These are phyloP conservation scores for Ectemnius continuus DNA, from an alignment of 2,888 invertebrate species.

Conservation along the genomic window DNA sequence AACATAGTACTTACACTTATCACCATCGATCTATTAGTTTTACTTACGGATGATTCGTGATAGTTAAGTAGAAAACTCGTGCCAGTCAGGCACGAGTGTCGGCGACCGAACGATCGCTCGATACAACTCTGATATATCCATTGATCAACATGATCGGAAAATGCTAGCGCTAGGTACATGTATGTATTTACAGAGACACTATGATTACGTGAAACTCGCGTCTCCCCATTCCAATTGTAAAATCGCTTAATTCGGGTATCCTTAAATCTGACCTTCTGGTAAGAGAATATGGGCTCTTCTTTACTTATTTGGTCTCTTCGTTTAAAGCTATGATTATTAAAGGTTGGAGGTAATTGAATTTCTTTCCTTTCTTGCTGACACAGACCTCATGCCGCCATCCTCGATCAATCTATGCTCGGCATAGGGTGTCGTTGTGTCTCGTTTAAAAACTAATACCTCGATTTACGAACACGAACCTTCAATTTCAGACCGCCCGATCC, in stretches of 20 bases:
- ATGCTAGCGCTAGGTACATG: conserved; percentile 38
- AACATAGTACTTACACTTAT: background rate
- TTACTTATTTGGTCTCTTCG: conserved; percentile 65
- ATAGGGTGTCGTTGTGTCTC: background rate
- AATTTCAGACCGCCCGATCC: background rate
- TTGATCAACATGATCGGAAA: conserved; percentile 42
- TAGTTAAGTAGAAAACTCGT: conserved; percentile 29
- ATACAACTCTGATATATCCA: conserved; percentile 30
- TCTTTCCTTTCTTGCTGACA: conserved; percentile 14
- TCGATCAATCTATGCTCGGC: background rate
- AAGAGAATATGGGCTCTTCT: conserved; percentile 59
- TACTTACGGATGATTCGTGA: conserved; percentile 6
- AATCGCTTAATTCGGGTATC: conserved; percentile 46
- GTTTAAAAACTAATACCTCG: no score
- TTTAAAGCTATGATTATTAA: conserved; percentile 65
- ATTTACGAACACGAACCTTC: conserved; percentile 10
- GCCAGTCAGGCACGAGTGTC: conserved; percentile 21
- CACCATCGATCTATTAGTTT: background rate
- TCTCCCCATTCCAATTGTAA: conserved; percentile 37
- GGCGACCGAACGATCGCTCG: conserved; percentile 33
- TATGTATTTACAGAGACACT: conserved; percentile 42
- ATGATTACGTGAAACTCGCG: conserved; percentile 35
- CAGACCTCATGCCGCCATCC: conserved; percentile 41
- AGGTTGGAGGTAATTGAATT: conserved; percentile 49
- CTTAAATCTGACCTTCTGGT: conserved; percentile 48